These are phyloP conservation scores for Dipodomys merriami DNA, from an alignment of 2,113 vertebrate genomes.

Conservation along the genomic window DNA sequence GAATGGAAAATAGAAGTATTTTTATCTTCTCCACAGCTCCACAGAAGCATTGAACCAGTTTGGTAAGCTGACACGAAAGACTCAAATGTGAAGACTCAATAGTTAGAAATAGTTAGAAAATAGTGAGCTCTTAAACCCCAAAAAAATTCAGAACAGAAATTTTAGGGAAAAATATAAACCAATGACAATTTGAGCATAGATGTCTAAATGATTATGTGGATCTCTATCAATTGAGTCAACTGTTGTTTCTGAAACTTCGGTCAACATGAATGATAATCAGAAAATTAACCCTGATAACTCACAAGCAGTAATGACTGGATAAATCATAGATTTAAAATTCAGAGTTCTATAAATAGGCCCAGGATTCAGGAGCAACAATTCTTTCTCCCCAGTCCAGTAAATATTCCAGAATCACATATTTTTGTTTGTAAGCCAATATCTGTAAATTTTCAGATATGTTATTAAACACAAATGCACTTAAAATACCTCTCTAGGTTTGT, in stretches of 20 bases:
- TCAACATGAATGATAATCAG: background rate
- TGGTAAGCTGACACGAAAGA: background rate
- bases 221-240: background rate
- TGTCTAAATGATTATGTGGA: background rate
- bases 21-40: background rate
- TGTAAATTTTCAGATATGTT: background rate
- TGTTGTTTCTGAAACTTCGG: background rate
- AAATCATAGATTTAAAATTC: background rate
- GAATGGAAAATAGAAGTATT: background rate
- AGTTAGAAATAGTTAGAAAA: background rate
- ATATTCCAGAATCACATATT: background rate
- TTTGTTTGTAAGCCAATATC: background rate
- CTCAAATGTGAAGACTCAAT: background rate
- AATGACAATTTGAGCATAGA: background rate
- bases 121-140: background rate
- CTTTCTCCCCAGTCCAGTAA: background rate
- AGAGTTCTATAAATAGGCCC: background rate
- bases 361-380: background rate
- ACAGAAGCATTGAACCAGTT: background rate
- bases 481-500: background rate
- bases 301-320: background rate
- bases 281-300: background rate
- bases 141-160: background rate
- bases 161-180: background rate
- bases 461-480: background rate